Conservation (phyloP, 2,888 invertebrate genomes). For the Eupithecia tripunctaria region DNA sequence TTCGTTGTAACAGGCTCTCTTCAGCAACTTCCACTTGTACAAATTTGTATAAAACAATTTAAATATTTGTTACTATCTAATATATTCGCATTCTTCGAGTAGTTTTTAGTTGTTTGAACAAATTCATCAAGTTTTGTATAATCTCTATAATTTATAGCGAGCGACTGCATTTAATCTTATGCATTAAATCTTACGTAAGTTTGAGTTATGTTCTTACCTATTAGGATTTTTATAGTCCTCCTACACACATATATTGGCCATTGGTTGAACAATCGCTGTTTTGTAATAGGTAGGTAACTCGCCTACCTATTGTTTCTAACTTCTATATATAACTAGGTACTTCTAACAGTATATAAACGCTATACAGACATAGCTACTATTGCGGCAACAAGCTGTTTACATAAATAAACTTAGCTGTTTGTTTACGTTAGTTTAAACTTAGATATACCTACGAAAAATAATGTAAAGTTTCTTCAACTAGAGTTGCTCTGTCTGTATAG, state of each 20-base stretch:
- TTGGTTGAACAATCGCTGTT: slow-evolving; percentile 31
- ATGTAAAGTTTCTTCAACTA: no score
- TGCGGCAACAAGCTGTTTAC: no score
- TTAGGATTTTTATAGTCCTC: slow-evolving; percentile 39
- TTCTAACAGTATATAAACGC: no score
- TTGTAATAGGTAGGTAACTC: slow-evolving; percentile 17
- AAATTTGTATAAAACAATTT: not conserved
- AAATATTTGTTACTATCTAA: not conserved
- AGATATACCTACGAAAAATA: no score
- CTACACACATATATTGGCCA: slow-evolving; percentile 33
- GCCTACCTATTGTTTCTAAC: slow-evolving; percentile 1
- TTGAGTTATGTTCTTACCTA: slow-evolving; percentile 20
- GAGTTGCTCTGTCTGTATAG: no score
- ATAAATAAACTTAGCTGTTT: no score
- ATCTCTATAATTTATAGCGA: not conserved
- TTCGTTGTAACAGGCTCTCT: not conserved
- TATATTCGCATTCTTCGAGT: not conserved
- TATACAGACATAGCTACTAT: no score
- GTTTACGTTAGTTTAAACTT: no score
- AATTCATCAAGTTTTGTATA: not conserved
- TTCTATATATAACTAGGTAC: no score
- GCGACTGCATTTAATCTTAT: not conserved
- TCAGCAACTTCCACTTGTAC: not conserved
- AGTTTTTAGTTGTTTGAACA: not conserved
- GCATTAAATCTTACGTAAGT: slow-evolving; percentile 16